These are phyloP conservation scores for Labeo catla DNA, from an alignment of 2,113 vertebrate genomes.

Conservation along the genomic window DNA sequence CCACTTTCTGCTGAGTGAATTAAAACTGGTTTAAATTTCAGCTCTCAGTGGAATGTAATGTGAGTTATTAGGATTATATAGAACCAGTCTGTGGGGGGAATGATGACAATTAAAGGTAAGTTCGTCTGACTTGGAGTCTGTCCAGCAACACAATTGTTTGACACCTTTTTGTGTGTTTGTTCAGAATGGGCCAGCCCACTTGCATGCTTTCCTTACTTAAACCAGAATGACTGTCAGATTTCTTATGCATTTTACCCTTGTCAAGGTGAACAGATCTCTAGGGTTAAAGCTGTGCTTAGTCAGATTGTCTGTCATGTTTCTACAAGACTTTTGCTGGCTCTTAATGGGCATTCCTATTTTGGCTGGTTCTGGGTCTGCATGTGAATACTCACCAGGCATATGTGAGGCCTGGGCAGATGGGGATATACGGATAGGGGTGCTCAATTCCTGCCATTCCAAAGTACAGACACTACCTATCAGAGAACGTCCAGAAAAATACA, in stretches of 20 bases:
- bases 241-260: not conserved
- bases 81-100: not conserved
- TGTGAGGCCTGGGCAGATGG: conserved; percentile 63
- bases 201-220: not conserved
- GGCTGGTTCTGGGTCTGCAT: not conserved
- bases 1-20: not conserved
- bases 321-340: not conserved
- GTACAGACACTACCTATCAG: conserved; percentile 53
- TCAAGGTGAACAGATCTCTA: not conserved
- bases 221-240: not conserved
- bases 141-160: not conserved
- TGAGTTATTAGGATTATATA: not conserved
- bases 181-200: not conserved
- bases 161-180: not conserved
- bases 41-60: not conserved
- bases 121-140: not conserved
- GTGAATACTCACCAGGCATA: conserved; percentile 21
- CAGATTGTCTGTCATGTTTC: conserved; percentile 37
- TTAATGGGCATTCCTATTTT: conserved; percentile 10
- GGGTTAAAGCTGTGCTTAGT: not conserved
- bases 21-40: not conserved
- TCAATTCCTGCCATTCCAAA: conserved; percentile 61
- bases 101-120: not conserved
- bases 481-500: conserved; percentile 57
- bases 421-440: conserved; percentile 69